Evolutionary conservation across 53 echinoderm and acorn worm species (phyloP), one percentile per base, ranked within the genome.

Genomic region (Apostichopus leukothele): DNA sequence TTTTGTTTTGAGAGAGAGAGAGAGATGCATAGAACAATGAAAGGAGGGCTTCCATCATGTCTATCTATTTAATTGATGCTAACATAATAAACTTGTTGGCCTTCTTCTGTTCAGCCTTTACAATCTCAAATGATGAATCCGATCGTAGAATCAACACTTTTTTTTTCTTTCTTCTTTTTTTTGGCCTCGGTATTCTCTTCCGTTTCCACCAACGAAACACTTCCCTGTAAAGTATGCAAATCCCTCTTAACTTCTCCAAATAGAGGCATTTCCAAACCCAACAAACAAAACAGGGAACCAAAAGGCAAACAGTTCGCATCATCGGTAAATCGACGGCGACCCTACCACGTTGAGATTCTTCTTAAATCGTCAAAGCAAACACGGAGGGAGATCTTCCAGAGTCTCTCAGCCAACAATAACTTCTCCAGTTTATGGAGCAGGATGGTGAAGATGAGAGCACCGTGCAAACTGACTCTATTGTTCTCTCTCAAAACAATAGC

Each of bases 401-500:
- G 53, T 9, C 79, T 79, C 79, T 52, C 51, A 50, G 52, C 52
- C 53, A 79, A 79, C 79, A 79, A 78, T 52, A 79, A 79, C 79
- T 63, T 63, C 63, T 63, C 63, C 63, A 63, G 63, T 7, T 63
- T 63, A 13, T 11, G 63, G 16, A 63, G 63, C 39, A 63, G 63
- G 3, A 39, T 39, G 39, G 39, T 39, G 39, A 39, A 39, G 39
- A 39, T 39, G 39, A 39, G 26, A 75, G 50, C 11, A n/a, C 50
- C 50, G 26, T 39, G 39, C 39, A 39, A 39, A 39, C 39, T 0
- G 39, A 39, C 39, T 39, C 39, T 51, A 50, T 79, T 79, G 51
- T 79, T 79, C 79, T 79, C 53, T 79, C 18, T 79, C 79, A 79
- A 79, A 79, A 79, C 79, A 79, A 79, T 79, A 52, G 79, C 79